Percentiles rank a stretch among this genome's conserved stretches.
Evolutionary conservation across 2,888 invertebrate species (phyloP).

Genomic region (Papilio demoleus): DNA sequence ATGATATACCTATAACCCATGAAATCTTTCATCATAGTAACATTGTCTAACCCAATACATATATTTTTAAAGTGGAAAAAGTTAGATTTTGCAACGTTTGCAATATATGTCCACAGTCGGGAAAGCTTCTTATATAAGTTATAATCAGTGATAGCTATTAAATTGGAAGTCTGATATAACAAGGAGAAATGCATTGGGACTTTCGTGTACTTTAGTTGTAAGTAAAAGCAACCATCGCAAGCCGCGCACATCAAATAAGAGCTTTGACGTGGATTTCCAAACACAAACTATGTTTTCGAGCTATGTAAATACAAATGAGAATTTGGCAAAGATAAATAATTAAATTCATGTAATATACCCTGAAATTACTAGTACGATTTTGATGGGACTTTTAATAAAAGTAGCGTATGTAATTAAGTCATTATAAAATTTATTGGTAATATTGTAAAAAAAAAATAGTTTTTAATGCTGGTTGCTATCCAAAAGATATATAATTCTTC

Average conservation of each 20-base stretch:
- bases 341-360: too few species aligned
- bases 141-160: neutral
- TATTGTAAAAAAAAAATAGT: too few species aligned
- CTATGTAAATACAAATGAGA: neutral
- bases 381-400: too few species aligned
- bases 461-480: too few species aligned
- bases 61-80: too few species aligned
- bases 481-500: neutral
- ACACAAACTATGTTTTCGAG: neutral
- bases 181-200: neutral
- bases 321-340: neutral
- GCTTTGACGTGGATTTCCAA: neutral
- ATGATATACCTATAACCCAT: too few species aligned
- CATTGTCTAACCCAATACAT: too few species aligned
- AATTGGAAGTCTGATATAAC: neutral
- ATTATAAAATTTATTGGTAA: too few species aligned
- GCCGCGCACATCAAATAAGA: neutral
- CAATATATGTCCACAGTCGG: too few species aligned
- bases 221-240: neutral
- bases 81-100: too few species aligned
- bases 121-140: neutral
- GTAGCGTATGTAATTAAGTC: too few species aligned
- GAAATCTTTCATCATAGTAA: too few species aligned
- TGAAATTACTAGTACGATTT: neutral
- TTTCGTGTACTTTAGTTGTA: neutral